Percentiles rank a stretch among this genome's conserved stretches.
These are phyloP conservation scores for Palythoa grandis DNA, from an alignment of 92 coral and sea anemone genomes.

Conservation along the genomic window DNA sequence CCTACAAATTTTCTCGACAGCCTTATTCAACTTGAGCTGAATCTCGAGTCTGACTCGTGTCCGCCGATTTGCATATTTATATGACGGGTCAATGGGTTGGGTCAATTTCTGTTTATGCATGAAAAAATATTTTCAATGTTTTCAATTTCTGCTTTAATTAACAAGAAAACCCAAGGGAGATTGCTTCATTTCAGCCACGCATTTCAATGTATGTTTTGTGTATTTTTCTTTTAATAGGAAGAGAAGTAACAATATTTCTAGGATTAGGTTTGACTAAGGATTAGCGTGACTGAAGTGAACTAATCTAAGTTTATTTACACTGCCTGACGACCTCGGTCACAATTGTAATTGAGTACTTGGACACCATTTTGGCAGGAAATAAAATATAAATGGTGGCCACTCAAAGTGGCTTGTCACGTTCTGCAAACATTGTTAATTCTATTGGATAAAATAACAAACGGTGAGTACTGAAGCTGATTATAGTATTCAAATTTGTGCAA, in stretches of 20 bases:
- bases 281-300: slow-evolving; percentile 26
- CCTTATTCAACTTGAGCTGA: neutral
- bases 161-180: slow-evolving; percentile 1
- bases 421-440: no score
- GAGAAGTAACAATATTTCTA: neutral
- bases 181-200: neutral
- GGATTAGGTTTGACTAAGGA: neutral
- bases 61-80: slow-evolving; percentile 26
- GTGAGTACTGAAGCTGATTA: no score
- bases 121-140: neutral
- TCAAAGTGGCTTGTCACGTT: no score
- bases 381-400: no score
- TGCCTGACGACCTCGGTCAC: no score
- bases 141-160: neutral
- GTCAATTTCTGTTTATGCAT: slow-evolving; percentile 29
- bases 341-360: no score
- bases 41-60: slow-evolving; percentile 2
- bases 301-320: no score
- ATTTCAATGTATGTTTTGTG: neutral
- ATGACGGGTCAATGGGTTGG: slow-evolving; percentile 37
- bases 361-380: no score
- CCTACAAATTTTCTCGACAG: neutral
- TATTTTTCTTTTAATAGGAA: neutral
- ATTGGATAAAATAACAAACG: no score
- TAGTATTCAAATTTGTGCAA: no score